These are phyloP conservation scores for Calliopum simillimum DNA, from an alignment of 2,888 invertebrate species.

Conservation along the genomic window DNA sequence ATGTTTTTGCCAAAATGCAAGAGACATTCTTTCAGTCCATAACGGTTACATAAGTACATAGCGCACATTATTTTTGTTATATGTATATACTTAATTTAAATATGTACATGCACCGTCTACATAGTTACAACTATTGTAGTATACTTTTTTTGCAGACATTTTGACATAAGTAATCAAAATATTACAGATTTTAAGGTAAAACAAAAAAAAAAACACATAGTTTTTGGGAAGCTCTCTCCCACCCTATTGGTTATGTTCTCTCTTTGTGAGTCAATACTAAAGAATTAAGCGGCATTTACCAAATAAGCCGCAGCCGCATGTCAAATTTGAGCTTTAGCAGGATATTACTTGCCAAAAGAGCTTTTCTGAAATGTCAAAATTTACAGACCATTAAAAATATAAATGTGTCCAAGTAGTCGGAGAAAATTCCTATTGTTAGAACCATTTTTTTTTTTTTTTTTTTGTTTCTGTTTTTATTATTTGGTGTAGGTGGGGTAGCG, in stretches of 20 bases:
- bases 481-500: no score
- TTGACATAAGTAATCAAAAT: conserved; percentile 16
- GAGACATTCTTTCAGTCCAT: neutral
- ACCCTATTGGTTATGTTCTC: neutral
- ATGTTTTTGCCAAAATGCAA: conserved; percentile 10
- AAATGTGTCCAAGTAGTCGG: neutral
- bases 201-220: neutral
- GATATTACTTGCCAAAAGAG: neutral
- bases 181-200: conserved; percentile 10
- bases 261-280: neutral
- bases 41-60: no score
- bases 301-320: neutral
- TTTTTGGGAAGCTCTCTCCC: neutral
- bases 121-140: neutral
- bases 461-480: no score
- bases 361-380: neutral
- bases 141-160: conserved; percentile 7
- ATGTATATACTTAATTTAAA: conserved; percentile 9
- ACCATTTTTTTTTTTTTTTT: no score
- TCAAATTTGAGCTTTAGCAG: conserved; percentile 1
- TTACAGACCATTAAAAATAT: neutral
- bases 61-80: neutral
- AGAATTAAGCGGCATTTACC: neutral
- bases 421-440: neutral
- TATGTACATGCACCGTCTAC: conserved; percentile 1